A percentile compares a stretch with the other conserved stretches of the same genome.
These are phyloP conservation scores for Drusus annulatus DNA, from an alignment of 1,140 invertebrate genomes.

Conservation along the genomic window DNA sequence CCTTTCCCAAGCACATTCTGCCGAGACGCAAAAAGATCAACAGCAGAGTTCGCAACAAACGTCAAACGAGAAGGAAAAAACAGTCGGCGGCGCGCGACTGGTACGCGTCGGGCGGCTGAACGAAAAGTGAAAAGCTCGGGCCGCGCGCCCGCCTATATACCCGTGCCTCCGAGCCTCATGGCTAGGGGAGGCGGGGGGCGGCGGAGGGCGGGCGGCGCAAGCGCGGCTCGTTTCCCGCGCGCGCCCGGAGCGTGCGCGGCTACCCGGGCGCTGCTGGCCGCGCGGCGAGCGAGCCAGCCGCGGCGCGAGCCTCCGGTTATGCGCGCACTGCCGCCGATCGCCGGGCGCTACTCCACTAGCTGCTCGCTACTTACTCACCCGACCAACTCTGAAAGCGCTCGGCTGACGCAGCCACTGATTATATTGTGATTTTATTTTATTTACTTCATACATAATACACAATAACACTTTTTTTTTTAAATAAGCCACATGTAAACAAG, in stretches of 20 bases:
- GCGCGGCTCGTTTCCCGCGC: conserved; percentile 31
- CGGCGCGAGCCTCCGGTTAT: neutral
- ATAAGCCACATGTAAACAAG: too few relatives aligned
- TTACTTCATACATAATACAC: too few relatives aligned
- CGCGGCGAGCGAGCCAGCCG: neutral
- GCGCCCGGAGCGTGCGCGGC: conserved; percentile 33
- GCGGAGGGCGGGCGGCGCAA: conserved; percentile 5
- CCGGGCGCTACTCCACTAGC: too few relatives aligned
- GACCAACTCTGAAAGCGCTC: too few relatives aligned
- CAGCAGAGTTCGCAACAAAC: neutral
- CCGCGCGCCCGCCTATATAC: conserved; percentile 24
- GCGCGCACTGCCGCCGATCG: neutral
- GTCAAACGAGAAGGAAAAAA: conserved; percentile 13
- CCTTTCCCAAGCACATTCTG: conserved; percentile 33
- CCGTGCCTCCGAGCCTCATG: neutral
- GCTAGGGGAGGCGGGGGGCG: too few relatives aligned
- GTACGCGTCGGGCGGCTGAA: conserved; percentile 8
- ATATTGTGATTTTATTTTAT: neutral
- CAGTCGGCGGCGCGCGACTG: neutral
- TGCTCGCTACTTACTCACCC: neutral
- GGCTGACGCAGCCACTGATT: neutral
- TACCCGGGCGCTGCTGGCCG: neutral
- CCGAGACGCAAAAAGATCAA: conserved; percentile 1
- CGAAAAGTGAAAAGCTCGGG: conserved; percentile 38
- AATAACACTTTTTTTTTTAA: too few relatives aligned